Base-by-base conservation (phyloP, 2,797 vertebrate species). In the Myoxocephalus aenaeus region DNA sequence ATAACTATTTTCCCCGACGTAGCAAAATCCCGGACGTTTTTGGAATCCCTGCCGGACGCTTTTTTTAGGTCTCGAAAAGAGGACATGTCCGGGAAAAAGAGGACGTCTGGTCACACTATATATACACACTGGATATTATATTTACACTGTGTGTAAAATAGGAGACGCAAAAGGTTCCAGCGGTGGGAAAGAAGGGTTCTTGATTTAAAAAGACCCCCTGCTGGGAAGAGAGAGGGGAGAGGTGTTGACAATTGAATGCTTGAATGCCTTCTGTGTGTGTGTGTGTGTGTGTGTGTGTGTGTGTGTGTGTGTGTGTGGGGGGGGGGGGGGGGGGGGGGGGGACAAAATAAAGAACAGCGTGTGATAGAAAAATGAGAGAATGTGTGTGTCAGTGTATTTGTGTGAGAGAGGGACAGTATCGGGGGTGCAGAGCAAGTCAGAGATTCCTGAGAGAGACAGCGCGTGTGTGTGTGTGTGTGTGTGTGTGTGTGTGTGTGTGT, bases 351-450 rank as follows among this genome's bases (percentile, higher is more conserved):
- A 68, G 20, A 69, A 53, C 61, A 61, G 58, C 2, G 38, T 81
- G 84, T 65, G 73, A 61, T 25, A 18, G 66, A 86, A 80, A 72
- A 70, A 72, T 69, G 77, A 71, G 69, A 61, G 42, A 34, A 71
- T 40, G 40, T 65, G 75, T 2, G 13, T 62, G 81, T 73, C 70
- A 62, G 78, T 32, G 73, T 67, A 65, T 75, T 38, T 65, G 61
- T 56, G 25, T 44, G 20, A 82, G 50, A 75, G 72, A 81, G 13
- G 29, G 44, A 56, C 8, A 38, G 11, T n/a, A 48, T 48, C 9
- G 63, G 42, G n/a, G 57, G 77, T 51, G n/a, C 70, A 71, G 57
- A 61, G 46, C 57, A 22, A n/a, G 61, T 48, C 51, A 17, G 53
- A 17, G 53, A 62, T 80, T 77, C 70, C 29, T 63, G 64, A 42